Base-by-base conservation (phyloP, 2,888 invertebrate genomes). In the Drosophila lacicola region DNA sequence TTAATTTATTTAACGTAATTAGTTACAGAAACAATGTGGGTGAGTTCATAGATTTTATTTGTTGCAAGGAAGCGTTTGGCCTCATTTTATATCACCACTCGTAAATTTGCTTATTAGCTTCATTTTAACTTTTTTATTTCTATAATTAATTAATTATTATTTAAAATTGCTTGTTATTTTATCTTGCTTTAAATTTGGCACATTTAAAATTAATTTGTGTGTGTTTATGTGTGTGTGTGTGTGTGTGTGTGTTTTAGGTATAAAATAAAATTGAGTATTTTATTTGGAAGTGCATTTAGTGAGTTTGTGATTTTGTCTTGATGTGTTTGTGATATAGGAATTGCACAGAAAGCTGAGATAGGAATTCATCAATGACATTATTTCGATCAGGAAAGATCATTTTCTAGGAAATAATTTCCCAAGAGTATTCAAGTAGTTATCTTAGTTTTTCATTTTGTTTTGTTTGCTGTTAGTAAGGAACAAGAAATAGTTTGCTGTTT, bases 291-390 rank as follows among this genome's bases (percentile, higher is more conserved):
- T 88, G 83, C 72, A 80, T 70, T 66, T 64, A 81, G 66, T 69
- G 42, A 58, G 67, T 67, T 34, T 63, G 56, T 78, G 42, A 63
- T 61, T 39, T 49, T 62, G 45, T 58, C 13, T 70, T 68, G 49
- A 70, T 74, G 63, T 70, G 58, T 67, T 55, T 66, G 67, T 77
- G 64, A 65, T 70, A 57, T 89, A 90, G 90, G 90, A 90, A 90
- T 84, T 86, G 90, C 85, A 90, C 74, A 88, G 83, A 84, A 88
- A 90, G 90, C 84, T 90, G 90, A 88, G 83, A 80, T 90, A 84
- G 90, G 90, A 84, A 90, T 83, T 70, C 71, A 72, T 81, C 79
- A 84, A 78, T 87, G 78, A 88, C 70, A 49, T 70, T 73, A 66
- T 69, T 69, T 78, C 67, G 69, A 71, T 70, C 61, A 46, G 81